A percentile compares a stretch with the other conserved stretches of the same genome.
These are phyloP conservation scores for Hyperoplus lanceolatus DNA, from an alignment of 2,797 vertebrate genomes.

Conservation along the genomic window DNA sequence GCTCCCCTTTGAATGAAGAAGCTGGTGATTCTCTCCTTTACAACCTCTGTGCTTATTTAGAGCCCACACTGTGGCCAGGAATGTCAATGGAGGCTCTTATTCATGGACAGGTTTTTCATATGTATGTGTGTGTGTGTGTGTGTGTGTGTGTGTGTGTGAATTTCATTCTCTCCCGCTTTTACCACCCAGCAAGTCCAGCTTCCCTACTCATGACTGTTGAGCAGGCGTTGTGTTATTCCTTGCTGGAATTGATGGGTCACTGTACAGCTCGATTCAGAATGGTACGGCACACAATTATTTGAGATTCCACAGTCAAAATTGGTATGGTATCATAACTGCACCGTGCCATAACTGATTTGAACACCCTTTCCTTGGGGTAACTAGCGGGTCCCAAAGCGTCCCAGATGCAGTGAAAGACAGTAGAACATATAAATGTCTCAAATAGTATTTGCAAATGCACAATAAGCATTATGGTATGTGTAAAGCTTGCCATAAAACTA, in stretches of 20 bases:
- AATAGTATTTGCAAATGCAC: neutral
- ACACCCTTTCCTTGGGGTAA: no score
- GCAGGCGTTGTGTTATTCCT: slow-evolving; percentile 20
- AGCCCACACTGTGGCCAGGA: slow-evolving; percentile 68
- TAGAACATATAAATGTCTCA: no score
- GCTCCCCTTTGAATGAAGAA: slow-evolving; percentile 77
- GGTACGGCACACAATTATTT: no score
- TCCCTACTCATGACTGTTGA: slow-evolving; percentile 41
- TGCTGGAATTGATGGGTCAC: slow-evolving; percentile 27
- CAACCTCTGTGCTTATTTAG: slow-evolving; percentile 80
- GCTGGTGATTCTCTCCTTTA: slow-evolving; percentile 71
- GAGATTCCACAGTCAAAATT: no score
- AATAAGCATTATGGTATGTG: neutral
- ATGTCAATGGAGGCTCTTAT: slow-evolving; percentile 79
- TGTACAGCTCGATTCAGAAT: slow-evolving; percentile 5
- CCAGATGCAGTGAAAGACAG: no score
- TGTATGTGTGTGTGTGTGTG: slow-evolving; percentile 35
- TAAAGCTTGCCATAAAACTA: neutral
- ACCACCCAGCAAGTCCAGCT: slow-evolving; percentile 32
- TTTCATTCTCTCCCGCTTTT: slow-evolving; percentile 52
- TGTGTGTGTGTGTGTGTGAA: slow-evolving; percentile 49
- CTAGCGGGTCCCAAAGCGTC: no score
- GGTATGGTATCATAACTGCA: no score
- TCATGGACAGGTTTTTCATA: slow-evolving; percentile 52
- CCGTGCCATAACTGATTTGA: no score